A percentile compares a stretch with the other conserved stretches of the same genome.
phyloP scores from a whole-genome alignment of 35 echinoderm and acorn worm genomes.

The Strongylocentrotus purpuratus region DNA sequence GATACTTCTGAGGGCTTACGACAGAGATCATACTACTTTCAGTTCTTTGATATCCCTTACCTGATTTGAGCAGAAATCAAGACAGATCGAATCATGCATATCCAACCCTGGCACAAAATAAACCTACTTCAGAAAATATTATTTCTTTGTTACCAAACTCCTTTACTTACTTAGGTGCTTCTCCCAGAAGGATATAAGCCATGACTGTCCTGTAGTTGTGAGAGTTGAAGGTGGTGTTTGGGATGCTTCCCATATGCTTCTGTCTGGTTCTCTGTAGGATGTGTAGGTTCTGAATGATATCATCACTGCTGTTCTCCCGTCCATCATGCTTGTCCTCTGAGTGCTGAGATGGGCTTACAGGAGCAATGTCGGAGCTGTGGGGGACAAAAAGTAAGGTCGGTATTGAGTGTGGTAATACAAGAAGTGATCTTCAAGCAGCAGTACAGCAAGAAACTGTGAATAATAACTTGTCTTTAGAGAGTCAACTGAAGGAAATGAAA shows the following conservation, averaged over 20 bases:
- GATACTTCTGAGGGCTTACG: no score
- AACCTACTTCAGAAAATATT: no score
- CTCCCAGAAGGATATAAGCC: conserved; percentile 85
- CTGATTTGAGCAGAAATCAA: no score
- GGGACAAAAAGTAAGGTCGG: neutral
- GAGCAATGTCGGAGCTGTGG: conserved; percentile 29
- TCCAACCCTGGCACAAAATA: no score
- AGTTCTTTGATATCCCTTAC: no score
- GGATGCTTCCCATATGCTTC: conserved; percentile 79
- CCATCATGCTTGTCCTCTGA: neutral
- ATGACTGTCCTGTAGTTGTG: conserved; percentile 85
- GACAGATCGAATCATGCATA: no score
- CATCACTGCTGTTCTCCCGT: neutral
- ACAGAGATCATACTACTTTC: no score
- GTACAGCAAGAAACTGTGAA: no score
- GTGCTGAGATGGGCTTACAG: conserved; percentile 38
- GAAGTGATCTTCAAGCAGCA: no score
- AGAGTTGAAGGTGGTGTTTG: conserved; percentile 71
- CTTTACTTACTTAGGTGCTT: conserved; percentile 61
- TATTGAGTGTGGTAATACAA: no score
- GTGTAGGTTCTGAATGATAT: conserved; percentile 64
- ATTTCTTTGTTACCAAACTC: neutral
- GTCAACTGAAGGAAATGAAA: no score
- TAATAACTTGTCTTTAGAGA: no score
- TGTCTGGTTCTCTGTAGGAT: conserved; percentile 68